Conservation (phyloP, 2,888 invertebrate species). For the Xanthostigma xanthostigma region DNA sequence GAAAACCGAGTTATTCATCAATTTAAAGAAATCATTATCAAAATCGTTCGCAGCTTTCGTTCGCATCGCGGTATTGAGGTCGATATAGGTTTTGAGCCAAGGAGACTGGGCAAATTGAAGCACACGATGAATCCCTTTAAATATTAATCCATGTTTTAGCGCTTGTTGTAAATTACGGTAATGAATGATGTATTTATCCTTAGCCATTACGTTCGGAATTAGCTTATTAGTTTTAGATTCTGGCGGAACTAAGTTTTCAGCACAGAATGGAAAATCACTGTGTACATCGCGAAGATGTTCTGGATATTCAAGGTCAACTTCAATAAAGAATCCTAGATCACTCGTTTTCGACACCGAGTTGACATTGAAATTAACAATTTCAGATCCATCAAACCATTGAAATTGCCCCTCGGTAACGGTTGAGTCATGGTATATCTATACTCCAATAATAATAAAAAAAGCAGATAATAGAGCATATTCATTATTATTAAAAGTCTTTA, state of each 20-base stretch:
- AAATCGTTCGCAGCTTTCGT: constrained; percentile 12
- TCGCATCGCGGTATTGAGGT: constrained; percentile 22
- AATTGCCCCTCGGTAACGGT: constrained; percentile 16
- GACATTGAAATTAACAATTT: constrained; percentile 5
- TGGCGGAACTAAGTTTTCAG: constrained; percentile 12
- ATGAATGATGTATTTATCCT: constrained; percentile 18
- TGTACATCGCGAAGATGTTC: constrained; percentile 21
- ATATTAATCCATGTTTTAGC: constrained; percentile 15
- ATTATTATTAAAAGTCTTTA: no score
- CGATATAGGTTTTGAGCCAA: constrained; percentile 24
- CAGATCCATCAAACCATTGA: constrained; percentile 15
- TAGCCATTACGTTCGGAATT: constrained; percentile 14
- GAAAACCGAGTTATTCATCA: constrained; percentile 20
- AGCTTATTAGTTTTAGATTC: constrained; percentile 12
- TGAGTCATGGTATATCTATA: constrained; percentile 16
- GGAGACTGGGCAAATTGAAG: constrained; percentile 23
- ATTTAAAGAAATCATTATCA: constrained; percentile 17
- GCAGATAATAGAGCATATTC: no score
- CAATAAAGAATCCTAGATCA: constrained; percentile 22
- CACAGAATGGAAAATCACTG: constrained; percentile 19
- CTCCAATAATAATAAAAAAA: background rate
- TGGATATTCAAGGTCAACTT: constrained; percentile 28
- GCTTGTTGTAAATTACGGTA: constrained; percentile 17
- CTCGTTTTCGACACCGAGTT: constrained; percentile 7
- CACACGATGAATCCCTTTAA: constrained; percentile 20